Evolutionary conservation across 1,140 invertebrate species (phyloP).

Genomic region (Bombus cullumanus): DNA sequence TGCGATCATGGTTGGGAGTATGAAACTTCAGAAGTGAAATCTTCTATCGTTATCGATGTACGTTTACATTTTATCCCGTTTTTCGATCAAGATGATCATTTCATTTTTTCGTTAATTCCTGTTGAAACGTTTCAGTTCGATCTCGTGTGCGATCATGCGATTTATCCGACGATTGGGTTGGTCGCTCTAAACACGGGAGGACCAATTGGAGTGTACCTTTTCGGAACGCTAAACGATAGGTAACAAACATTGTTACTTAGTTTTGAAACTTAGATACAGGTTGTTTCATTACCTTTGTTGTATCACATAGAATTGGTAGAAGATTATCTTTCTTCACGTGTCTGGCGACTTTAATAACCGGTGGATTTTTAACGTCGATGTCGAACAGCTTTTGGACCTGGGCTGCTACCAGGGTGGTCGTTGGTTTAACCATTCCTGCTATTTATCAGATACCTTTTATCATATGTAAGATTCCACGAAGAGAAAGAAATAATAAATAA

Average conservation of each 20-base stretch:
- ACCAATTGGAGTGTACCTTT: conserved; percentile 93
- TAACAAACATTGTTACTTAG: conserved; percentile 66
- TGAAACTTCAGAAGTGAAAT: conserved; percentile 86
- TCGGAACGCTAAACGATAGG: conserved; percentile 92
- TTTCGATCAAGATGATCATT: neutral
- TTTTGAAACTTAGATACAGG: neutral
- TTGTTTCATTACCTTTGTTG: neutral
- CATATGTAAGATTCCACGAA: conserved; percentile 87
- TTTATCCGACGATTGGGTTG: conserved; percentile 92
- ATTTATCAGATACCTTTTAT: conserved; percentile 98
- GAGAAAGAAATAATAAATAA: neutral
- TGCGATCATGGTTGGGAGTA: conserved; percentile 93
- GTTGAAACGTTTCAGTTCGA: conserved; percentile 87
- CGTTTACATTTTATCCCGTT: conserved; percentile 64
- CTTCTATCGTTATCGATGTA: conserved; percentile 93
- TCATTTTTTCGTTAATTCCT: neutral
- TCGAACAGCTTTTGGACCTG: conserved; percentile 92
- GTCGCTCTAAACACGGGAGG: conserved; percentile 92
- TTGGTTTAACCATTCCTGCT: conserved; percentile 94
- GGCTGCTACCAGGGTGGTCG: conserved; percentile 89
- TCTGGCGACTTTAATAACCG: conserved; percentile 88
- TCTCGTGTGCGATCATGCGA: conserved; percentile 91
- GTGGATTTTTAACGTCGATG: conserved; percentile 90
- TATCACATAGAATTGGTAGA: conserved; percentile 86
- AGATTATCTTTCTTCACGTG: conserved; percentile 92